phyloP scores from a whole-genome alignment of 2,888 invertebrate species.

The Sericinus montela region DNA sequence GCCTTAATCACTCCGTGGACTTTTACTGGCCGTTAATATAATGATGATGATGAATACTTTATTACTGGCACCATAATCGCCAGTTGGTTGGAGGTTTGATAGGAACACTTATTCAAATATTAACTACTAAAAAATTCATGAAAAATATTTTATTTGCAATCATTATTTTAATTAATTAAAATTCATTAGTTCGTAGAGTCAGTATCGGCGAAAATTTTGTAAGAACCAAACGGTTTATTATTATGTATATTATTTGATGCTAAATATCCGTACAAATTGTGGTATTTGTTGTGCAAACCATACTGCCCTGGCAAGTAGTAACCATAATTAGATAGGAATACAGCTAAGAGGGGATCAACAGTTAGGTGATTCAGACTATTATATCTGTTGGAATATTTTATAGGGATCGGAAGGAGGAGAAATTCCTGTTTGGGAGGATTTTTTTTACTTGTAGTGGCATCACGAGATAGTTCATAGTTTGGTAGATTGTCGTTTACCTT shows the following conservation, averaged over 20 bases:
- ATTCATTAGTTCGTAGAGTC: constrained; percentile 38
- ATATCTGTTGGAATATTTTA: constrained; percentile 43
- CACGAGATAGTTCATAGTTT: constrained; percentile 53
- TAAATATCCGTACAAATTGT: constrained; percentile 80
- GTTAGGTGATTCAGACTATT: constrained; percentile 79
- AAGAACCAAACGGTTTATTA: constrained; percentile 81
- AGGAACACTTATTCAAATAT: too few relatives aligned
- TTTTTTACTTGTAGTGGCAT: constrained; percentile 22
- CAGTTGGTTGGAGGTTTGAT: too few relatives aligned
- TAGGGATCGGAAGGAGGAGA: constrained; percentile 27
- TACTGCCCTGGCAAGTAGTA: constrained; percentile 70
- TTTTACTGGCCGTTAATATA: too few relatives aligned
- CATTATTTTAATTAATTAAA: too few relatives aligned
- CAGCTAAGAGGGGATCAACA: constrained; percentile 79
- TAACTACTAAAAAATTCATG: too few relatives aligned
- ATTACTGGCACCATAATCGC: too few relatives aligned
- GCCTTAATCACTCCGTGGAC: too few relatives aligned
- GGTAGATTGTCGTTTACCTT: constrained; percentile 40
- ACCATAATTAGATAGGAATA: constrained; percentile 82
- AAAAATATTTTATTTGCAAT: too few relatives aligned
- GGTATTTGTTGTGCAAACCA: constrained; percentile 52
- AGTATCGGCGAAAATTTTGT: constrained; percentile 74
- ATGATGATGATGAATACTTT: too few relatives aligned
- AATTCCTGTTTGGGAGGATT: constrained; percentile 25
- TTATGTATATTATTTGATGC: constrained; percentile 83